These are phyloP conservation scores for Siniperca scherzeri DNA, from an alignment of 2,797 vertebrate species.

Conservation along the genomic window DNA sequence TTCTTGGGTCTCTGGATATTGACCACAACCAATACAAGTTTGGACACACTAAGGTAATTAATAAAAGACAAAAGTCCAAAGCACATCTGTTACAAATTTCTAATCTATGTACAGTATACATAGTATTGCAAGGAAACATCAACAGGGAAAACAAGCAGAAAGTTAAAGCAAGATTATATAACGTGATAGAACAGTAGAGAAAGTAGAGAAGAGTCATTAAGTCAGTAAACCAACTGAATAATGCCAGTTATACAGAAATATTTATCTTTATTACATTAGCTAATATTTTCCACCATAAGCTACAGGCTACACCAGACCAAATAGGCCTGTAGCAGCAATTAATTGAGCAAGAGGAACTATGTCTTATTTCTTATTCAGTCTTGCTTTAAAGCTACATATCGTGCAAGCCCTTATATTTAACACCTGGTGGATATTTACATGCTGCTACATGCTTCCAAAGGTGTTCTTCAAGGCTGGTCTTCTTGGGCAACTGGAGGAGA, in stretches of 20 bases:
- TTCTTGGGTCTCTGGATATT: constrained; percentile 82
- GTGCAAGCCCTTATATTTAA: not conserved
- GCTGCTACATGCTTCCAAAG: constrained; percentile 61
- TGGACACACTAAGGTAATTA: constrained; percentile 84
- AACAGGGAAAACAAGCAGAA: not conserved
- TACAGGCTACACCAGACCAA: not conserved
- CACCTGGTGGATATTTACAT: not conserved
- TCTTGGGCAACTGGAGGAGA: constrained; percentile 90
- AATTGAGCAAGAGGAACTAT: not conserved
- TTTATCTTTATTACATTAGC: not conserved
- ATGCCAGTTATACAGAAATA: not conserved
- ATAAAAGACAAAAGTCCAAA: not conserved
- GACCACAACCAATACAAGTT: constrained; percentile 86
- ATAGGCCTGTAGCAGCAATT: not conserved
- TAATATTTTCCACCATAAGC: not conserved
- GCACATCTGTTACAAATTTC: not conserved
- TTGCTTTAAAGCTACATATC: not conserved
- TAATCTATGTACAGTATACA: not conserved
- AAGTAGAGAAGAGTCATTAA: not conserved
- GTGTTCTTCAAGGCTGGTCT: constrained; percentile 94
- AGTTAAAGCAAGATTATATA: not conserved
- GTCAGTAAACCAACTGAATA: not conserved
- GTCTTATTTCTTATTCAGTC: not conserved
- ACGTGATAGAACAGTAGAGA: not conserved
- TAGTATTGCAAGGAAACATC: not conserved